Evolutionary conservation across 2,888 invertebrate species (phyloP).

Genomic region (Agriotes lineatus): DNA sequence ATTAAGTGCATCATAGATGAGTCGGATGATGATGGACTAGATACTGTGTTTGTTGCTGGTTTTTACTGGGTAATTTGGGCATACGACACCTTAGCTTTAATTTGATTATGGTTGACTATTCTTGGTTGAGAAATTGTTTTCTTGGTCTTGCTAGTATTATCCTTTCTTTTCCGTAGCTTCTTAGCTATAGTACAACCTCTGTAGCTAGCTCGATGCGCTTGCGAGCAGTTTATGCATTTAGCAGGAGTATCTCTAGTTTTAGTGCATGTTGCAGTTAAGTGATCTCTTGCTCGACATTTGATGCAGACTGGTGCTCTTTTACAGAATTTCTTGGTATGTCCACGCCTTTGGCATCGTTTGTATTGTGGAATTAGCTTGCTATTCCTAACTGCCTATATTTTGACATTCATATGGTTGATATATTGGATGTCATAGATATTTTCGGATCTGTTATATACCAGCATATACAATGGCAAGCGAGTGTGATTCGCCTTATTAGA

Average conservation of each 20-base stretch:
- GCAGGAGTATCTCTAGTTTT: not conserved
- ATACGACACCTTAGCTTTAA: not conserved
- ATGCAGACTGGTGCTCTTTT: too few species aligned
- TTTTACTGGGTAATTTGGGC: conserved; percentile 2
- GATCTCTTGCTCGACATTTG: not conserved
- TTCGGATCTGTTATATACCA: conserved; percentile 14
- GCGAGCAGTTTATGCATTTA: too few species aligned
- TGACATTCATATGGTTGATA: too few species aligned
- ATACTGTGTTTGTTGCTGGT: not conserved
- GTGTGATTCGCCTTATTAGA: too few species aligned
- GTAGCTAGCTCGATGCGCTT: too few species aligned
- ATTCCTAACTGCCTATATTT: too few species aligned
- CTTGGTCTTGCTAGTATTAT: not conserved
- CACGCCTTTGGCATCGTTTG: conserved; percentile 11
- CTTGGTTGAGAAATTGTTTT: conserved; percentile 2
- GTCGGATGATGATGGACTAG: not conserved
- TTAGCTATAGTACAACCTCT: conserved; percentile 30
- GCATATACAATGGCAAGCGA: not conserved
- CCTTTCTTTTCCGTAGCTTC: conserved; percentile 14
- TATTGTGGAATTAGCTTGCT: conserved; percentile 30
- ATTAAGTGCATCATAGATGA: not conserved
- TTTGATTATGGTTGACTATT: not conserved
- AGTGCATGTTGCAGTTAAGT: not conserved
- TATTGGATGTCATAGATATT: too few species aligned
- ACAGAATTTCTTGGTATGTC: too few species aligned